Evolutionary conservation across 1,140 invertebrate species (phyloP), one percentile per base, ranked within the genome.

Genomic region (Euborellia annulipes): DNA sequence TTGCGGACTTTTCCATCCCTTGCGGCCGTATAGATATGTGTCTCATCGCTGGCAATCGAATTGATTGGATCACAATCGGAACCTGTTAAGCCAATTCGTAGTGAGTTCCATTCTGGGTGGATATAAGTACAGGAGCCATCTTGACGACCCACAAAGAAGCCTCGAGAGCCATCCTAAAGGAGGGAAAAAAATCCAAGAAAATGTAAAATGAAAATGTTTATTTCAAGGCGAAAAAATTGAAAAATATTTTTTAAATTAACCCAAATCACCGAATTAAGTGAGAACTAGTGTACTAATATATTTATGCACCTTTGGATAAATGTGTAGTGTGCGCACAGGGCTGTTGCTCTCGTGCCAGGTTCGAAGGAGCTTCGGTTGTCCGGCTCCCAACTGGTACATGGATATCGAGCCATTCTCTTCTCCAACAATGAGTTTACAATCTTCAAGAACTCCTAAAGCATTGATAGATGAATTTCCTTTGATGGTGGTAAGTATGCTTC

Each of bases 41-140:
- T 55, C 4, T 64, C 64, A 55, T 76, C 73, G 43, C 63, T 66
- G 3, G 65, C 58, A 27, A 76, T 55, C 48, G 69, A 66, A 54
- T 75, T 68, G 18, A 77, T 67, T 7, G 74, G 72, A 54, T 84
- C 80, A 63, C 70, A 78, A 53, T 82, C 72, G 3, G 79, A 67
- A 1, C 80, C 81, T 16, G 78, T 78, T 6, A 82, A 59, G 38
- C 76, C 68, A 2, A 75, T 46, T 32, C 67, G 46, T 67, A 58
- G 6, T 59, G 57, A 43, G 60, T 48, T 22, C 59, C 54, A 41
- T 65, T 58, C 9, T 53, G 45, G 21, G 30, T 63, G 57, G 11
- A 27, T 27, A 43, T 56, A 65, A 37, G 66, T 68, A 54, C 73
- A 73, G 1, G 70, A 70, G 2, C 76, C 77, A 61, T 81, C 79